Base-by-base conservation (phyloP, 2,888 invertebrate genomes). In the Pherbina coryleti region DNA sequence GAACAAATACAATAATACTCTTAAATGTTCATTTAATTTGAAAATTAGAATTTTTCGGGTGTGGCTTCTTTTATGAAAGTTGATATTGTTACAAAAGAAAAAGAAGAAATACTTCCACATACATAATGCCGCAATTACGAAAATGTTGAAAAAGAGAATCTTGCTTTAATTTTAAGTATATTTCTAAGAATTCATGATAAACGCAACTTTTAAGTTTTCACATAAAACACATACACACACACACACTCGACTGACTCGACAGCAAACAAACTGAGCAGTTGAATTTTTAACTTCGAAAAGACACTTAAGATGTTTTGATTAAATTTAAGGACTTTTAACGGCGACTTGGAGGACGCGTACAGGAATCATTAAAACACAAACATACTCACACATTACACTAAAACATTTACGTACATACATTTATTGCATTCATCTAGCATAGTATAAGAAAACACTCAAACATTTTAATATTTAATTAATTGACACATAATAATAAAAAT, bases 151-250 rank as follows among this genome's bases (percentile, higher is more conserved):
- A 55, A 31, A 53, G 25, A 75, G 57, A 66, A 66, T 72, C 64
- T 66, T 77, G 62, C 44, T 64, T 60, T 49, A 72, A 69, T 14
- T 76, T 37, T 72, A 64, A 76, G 55, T 37, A 9, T 71, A 72
- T 57, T 72, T 51, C n/a, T 57, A 72, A 72, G 72, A 17, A 60
- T 72, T 72, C 55, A 11, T 57, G 22, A 37, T 25, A 64, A 81
- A 80, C 79, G 79, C 72, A 78, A 80, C 79, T 74, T 79, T 62
- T 78, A 78, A 79, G 78, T 70, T 74, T 80, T 78, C 79, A 78
- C 75, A 76, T n/a, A n/a, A 78, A 79, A 37, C 37, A 66, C n/a
- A 19, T 9, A n/a, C n/a, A 19, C 31, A 28, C n/a, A 34, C 60
- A 22, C 34, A 34, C 19, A 31, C 11, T 25, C n/a, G 28, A 8